Conservation (phyloP, 1,140 invertebrate species). For the Hermatobates lingyangjiaoensis region DNA sequence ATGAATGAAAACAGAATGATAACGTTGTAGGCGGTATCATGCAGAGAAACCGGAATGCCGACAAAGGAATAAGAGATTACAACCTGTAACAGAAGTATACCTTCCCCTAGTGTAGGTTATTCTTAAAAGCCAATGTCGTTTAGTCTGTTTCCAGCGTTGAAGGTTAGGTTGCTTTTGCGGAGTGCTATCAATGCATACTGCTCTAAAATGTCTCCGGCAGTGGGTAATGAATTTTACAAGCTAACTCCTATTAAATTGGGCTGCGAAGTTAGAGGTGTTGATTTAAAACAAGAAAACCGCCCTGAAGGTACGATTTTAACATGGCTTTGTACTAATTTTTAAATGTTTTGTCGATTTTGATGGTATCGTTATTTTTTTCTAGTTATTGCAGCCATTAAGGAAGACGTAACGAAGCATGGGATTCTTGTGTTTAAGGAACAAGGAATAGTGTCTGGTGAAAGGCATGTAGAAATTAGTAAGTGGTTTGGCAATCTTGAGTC, state of each 20-base stretch:
- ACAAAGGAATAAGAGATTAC: too few relatives aligned
- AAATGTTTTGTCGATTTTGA: neutral
- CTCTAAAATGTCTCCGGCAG: neutral
- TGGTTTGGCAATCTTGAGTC: slow-evolving; percentile 32
- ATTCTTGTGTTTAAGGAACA: slow-evolving; percentile 29
- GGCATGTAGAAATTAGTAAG: slow-evolving; percentile 29
- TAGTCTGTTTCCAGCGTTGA: too few relatives aligned
- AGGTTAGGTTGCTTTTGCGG: too few relatives aligned
- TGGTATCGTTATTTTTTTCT: slow-evolving; percentile 2
- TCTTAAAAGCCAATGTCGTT: too few relatives aligned
- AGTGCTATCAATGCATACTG: too few relatives aligned
- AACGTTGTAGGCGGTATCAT: too few relatives aligned
- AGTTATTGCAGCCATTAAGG: slow-evolving; percentile 24
- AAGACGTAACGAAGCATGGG: slow-evolving; percentile 25
- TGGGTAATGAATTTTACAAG: slow-evolving; percentile 14
- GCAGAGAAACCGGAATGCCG: too few relatives aligned
- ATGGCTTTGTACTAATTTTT: neutral
- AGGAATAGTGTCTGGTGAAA: slow-evolving; percentile 24
- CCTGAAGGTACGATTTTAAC: slow-evolving; percentile 19
- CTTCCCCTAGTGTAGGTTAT: too few relatives aligned
- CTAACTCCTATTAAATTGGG: slow-evolving; percentile 20
- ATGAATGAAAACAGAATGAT: too few relatives aligned
- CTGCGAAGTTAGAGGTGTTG: slow-evolving; percentile 24
- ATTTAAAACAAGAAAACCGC: slow-evolving; percentile 23
- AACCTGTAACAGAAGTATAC: too few relatives aligned